Percentiles rank a stretch among this genome's conserved stretches.
Conservation (phyloP, 1,140 invertebrate species). For the Drosophila serrata region DNA sequence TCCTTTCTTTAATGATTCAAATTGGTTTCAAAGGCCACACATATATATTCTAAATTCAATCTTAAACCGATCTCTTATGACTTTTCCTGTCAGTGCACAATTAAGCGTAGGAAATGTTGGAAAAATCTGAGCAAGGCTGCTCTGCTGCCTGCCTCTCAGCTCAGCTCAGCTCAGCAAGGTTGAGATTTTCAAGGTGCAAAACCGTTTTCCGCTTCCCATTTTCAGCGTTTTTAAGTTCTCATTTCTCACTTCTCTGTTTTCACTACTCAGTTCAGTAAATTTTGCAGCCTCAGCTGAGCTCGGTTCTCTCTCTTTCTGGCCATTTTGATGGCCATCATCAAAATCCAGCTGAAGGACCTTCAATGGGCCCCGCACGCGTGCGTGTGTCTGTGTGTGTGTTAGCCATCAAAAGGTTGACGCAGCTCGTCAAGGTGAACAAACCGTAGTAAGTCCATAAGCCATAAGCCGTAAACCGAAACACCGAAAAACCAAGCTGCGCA, state of each 20-base stretch:
- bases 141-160: constrained; percentile 12
- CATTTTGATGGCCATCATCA: constrained; percentile 70
- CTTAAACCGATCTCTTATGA: not conserved
- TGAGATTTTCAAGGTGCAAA: constrained; percentile 71
- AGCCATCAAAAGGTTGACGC: constrained; percentile 75
- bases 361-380: constrained; percentile 41
- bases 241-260: not conserved
- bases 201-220: constrained; percentile 37
- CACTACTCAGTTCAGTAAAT: constrained; percentile 6
- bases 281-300: constrained; percentile 2
- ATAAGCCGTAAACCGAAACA: constrained; percentile 6
- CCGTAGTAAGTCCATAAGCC: constrained; percentile 34
- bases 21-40: not conserved
- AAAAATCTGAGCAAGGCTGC: constrained; percentile 76
- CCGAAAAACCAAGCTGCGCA: constrained; percentile 14
- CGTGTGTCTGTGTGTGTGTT: constrained; percentile 33
- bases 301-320: constrained; percentile 29
- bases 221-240: not conserved
- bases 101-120: constrained; percentile 61
- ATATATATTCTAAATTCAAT: not conserved
- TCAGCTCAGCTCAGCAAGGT: constrained; percentile 35
- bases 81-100: constrained; percentile 41
- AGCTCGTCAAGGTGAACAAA: constrained; percentile 80
- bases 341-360: constrained; percentile 74
- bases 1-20: not conserved